phyloP scores from a whole-genome alignment of 2,888 invertebrate species.

The Ypsolopha sequella region DNA sequence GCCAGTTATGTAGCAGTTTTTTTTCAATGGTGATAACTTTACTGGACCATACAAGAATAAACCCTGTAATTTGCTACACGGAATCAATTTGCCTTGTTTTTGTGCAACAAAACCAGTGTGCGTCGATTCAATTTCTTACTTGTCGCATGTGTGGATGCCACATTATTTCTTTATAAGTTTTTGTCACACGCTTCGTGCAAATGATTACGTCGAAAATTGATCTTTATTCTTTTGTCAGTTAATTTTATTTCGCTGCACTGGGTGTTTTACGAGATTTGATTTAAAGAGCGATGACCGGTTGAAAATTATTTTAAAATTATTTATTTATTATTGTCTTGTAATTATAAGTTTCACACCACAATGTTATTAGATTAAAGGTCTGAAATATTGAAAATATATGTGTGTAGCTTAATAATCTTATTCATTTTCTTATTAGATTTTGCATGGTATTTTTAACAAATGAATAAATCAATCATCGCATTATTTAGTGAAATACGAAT shows the following conservation, averaged over 20 bases:
- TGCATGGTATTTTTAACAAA: too few species aligned
- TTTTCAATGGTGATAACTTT: background rate
- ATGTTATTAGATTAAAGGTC: background rate
- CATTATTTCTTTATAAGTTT: background rate
- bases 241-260: too few species aligned
- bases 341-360: too few species aligned
- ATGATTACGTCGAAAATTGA: too few species aligned
- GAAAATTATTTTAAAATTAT: too few species aligned
- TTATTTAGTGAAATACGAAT: too few species aligned
- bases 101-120: conserved; percentile 27
- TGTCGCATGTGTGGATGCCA: background rate
- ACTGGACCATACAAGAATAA: background rate
- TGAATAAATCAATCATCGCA: too few species aligned
- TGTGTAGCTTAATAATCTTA: background rate
- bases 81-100: conserved; percentile 63
- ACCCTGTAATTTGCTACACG: conserved; percentile 50
- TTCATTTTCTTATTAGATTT: background rate
- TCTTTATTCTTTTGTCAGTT: too few species aligned
- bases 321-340: too few species aligned
- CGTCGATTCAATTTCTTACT: conserved; percentile 47
- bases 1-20: background rate
- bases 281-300: too few species aligned
- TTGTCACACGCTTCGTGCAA: background rate
- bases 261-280: too few species aligned
- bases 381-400: background rate